Percentiles rank a stretch among this genome's conserved stretches.
Evolutionary conservation across 2,888 invertebrate genomes (phyloP).

Genomic region (Amblyjoppa proteus): DNA sequence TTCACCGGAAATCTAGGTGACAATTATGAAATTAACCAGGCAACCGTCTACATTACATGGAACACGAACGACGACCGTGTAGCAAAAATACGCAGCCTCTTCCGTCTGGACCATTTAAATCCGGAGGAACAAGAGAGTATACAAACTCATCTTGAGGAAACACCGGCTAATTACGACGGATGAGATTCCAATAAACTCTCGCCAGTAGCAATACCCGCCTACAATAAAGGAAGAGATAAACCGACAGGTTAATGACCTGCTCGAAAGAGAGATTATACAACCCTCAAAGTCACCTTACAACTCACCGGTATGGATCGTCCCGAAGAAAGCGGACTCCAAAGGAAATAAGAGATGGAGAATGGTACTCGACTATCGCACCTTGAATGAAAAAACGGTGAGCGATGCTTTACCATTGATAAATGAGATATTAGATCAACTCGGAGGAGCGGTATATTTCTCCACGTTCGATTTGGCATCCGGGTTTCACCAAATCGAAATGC

Average conservation of each 20-base stretch:
- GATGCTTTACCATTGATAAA: neutral
- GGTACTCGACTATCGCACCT: no score
- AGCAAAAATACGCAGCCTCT: neutral
- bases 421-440: neutral
- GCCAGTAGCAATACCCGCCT: neutral
- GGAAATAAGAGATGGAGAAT: no score
- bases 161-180: neutral
- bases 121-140: neutral
- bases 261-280: neutral
- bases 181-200: neutral
- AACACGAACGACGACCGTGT: neutral
- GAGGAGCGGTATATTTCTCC: neutral
- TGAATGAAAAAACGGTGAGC: no score
- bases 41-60: neutral
- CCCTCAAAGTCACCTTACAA: neutral
- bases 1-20: neutral
- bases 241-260: neutral
- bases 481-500: no score
- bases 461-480: neutral
- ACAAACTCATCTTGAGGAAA: neutral
- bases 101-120: neutral
- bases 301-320: neutral
- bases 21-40: neutral
- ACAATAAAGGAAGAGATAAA: neutral
- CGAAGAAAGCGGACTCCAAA: no score